phyloP scores from a whole-genome alignment of 2,797 vertebrate genomes.

The Myripristis jacobus region DNA sequence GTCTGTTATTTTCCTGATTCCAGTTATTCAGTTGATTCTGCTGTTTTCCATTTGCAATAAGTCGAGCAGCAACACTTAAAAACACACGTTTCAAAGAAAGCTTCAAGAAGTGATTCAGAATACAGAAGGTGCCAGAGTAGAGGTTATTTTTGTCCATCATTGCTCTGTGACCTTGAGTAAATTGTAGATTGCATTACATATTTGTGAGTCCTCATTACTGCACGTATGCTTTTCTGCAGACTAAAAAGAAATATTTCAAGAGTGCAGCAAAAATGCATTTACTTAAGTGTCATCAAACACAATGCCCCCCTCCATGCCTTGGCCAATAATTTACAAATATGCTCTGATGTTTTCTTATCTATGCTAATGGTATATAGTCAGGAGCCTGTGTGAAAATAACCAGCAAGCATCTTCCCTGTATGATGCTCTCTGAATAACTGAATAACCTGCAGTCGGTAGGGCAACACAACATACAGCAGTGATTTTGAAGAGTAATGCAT shows the following conservation, averaged over 20 bases:
- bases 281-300: conserved; percentile 11
- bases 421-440: conserved; percentile 23
- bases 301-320: conserved; percentile 21
- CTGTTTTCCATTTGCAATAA: background rate
- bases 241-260: background rate
- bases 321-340: conserved; percentile 8
- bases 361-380: conserved; percentile 26
- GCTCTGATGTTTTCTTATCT: conserved; percentile 16
- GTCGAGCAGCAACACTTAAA: background rate
- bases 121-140: no score
- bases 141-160: background rate
- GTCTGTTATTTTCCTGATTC: background rate
- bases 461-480: conserved; percentile 1
- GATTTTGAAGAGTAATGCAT: no score
- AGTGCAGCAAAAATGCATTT: conserved; percentile 1
- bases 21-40: background rate
- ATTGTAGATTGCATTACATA: background rate
- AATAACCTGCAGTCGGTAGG: conserved; percentile 2
- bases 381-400: conserved; percentile 17
- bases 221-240: conserved; percentile 14
- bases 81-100: no score
- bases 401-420: conserved; percentile 2
- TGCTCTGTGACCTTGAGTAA: conserved; percentile 20
- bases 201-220: conserved; percentile 4
- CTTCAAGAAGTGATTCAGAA: no score